Conservation (phyloP, 2,888 invertebrate genomes). For the Parnassius mnemosyne region DNA sequence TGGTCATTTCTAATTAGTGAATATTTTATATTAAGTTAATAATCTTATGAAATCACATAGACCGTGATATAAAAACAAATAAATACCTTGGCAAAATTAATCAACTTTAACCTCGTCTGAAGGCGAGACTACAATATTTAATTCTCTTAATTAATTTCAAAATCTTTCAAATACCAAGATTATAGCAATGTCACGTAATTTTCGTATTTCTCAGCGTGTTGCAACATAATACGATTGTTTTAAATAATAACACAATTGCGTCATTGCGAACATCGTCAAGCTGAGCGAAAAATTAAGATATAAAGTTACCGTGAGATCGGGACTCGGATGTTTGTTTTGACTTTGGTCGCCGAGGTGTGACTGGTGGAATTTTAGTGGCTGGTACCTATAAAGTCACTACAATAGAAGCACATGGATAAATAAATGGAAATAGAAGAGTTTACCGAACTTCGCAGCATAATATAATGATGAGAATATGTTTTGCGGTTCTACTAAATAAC, state of each 20-base stretch:
- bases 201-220: slow-evolving; percentile 6
- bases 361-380: slow-evolving; percentile 43
- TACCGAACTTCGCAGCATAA: slow-evolving; percentile 23
- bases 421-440: not conserved
- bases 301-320: slow-evolving; percentile 51
- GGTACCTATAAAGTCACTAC: slow-evolving; percentile 43
- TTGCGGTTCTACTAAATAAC: not conserved
- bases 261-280: slow-evolving; percentile 34
- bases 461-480: not conserved
- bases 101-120: too few relatives aligned
- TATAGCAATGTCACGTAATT: not conserved
- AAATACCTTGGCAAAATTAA: too few relatives aligned
- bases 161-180: too few relatives aligned
- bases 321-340: slow-evolving; percentile 51
- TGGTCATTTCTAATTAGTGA: too few relatives aligned
- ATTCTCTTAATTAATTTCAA: too few relatives aligned
- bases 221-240: slow-evolving; percentile 15
- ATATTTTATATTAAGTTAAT: too few relatives aligned
- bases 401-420: not conserved
- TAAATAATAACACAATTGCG: slow-evolving; percentile 17
- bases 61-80: too few relatives aligned
- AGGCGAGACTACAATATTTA: too few relatives aligned
- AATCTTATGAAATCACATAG: too few relatives aligned
- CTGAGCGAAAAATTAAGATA: slow-evolving; percentile 40
- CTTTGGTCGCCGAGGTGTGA: slow-evolving; percentile 50